phyloP scores from a whole-genome alignment of 2,888 invertebrate genomes.

The Esperia sulphurella region DNA sequence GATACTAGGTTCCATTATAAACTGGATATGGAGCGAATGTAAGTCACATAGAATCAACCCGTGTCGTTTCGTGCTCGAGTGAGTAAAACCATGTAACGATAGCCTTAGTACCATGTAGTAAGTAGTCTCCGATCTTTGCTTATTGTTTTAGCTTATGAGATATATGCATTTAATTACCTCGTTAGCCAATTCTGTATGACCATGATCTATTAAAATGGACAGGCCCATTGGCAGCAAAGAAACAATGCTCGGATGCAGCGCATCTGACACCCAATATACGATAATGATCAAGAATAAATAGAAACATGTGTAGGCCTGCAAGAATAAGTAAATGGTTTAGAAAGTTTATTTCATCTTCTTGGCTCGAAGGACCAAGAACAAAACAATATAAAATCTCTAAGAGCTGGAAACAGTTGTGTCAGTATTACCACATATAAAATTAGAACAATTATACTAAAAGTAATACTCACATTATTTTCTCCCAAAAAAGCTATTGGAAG shows the following conservation, averaged over 20 bases:
- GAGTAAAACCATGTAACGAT: no score
- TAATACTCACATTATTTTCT: slow-evolving; percentile 38
- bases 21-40: no score
- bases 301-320: slow-evolving; percentile 38
- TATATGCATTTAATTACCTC: slow-evolving; percentile 29
- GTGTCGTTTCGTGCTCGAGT: no score
- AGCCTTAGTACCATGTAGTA: no score
- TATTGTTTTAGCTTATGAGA: no score
- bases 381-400: no score
- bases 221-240: slow-evolving; percentile 43
- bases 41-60: no score
- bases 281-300: slow-evolving; percentile 45
- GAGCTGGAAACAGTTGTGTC: no score
- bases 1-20: no score
- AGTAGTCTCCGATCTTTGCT: no score
- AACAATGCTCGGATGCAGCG: slow-evolving; percentile 42
- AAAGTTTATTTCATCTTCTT: background rate
- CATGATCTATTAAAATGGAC: slow-evolving; percentile 31
- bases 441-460: background rate
- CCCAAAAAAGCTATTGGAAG: slow-evolving; percentile 42
- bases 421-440: background rate
- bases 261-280: slow-evolving; percentile 45
- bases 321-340: background rate
- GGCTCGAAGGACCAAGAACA: no score
- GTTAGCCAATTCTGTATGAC: slow-evolving; percentile 26